Conservation (phyloP, 2,113 vertebrate genomes). For the Sceloporus tristichus region DNA sequence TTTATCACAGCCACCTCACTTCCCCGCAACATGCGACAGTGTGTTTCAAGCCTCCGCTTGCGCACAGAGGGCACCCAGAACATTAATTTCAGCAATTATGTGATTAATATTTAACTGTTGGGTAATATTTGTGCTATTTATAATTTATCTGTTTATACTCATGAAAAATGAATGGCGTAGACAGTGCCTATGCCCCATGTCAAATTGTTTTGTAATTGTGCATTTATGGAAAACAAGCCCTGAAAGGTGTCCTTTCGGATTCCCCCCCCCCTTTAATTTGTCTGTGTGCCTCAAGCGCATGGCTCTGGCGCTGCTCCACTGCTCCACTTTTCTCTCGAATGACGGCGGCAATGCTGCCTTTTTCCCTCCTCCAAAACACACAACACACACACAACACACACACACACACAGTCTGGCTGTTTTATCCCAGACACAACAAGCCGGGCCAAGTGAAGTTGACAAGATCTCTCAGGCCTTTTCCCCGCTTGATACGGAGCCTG, state of each 20-base stretch:
- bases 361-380: background rate
- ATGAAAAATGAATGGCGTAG: slow-evolving; percentile 75
- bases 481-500: rapidly evolving
- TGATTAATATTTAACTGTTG: slow-evolving; percentile 73
- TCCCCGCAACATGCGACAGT: too few species aligned
- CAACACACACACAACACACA: background rate
- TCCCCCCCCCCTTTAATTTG: background rate
- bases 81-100: slow-evolving; percentile 73
- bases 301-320: background rate
- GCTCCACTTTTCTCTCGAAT: rapidly evolving
- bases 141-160: slow-evolving; percentile 75
- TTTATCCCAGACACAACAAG: background rate
- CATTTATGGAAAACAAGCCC: slow-evolving; percentile 54
- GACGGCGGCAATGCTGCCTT: too few species aligned
- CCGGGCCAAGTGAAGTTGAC: rapidly evolving
- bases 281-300: rapidly evolving
- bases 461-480: background rate
- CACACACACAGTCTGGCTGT: background rate
- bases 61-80: slow-evolving; percentile 50
- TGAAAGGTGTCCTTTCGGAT: background rate
- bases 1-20: background rate
- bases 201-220: slow-evolving; percentile 53
- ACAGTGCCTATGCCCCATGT: slow-evolving; percentile 69
- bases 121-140: slow-evolving; percentile 71
- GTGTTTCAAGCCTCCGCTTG: background rate